Conservation (phyloP, 1,140 invertebrate genomes). For the Procambarus clarkii region DNA sequence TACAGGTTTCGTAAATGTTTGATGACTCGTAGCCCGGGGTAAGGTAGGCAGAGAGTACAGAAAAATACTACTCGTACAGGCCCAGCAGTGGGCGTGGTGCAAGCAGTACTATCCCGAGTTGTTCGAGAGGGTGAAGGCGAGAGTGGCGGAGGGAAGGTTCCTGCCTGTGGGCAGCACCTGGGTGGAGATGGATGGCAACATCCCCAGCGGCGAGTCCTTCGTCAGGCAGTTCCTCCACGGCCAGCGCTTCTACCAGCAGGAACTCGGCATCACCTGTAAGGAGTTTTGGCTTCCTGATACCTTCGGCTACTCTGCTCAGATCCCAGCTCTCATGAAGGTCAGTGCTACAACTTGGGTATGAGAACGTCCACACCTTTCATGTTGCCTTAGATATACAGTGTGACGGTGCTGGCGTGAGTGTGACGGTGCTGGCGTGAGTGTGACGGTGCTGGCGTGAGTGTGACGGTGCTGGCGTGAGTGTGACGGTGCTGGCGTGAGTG, state of each 20-base stretch:
- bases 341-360: background rate
- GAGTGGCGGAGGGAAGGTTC: conserved; percentile 38
- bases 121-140: conserved; percentile 74
- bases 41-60: no score
- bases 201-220: conserved; percentile 80
- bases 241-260: conserved; percentile 78
- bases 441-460: no score
- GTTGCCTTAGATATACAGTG: no score
- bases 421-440: no score
- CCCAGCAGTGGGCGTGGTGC: conserved; percentile 79
- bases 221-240: conserved; percentile 80
- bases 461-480: no score
- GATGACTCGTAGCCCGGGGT: no score
- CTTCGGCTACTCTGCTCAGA: conserved; percentile 80
- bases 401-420: no score
- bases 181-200: conserved; percentile 80
- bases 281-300: conserved; percentile 81
- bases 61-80: conserved; percentile 73
- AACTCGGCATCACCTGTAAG: conserved; percentile 77
- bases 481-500: no score
- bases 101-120: conserved; percentile 78
- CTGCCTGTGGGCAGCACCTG: background rate
- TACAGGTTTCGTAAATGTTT: no score
- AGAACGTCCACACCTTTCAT: no score
- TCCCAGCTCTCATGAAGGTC: conserved; percentile 78